Base-by-base conservation (phyloP, 2,797 vertebrate genomes). In the Oophaga sylvatica region DNA sequence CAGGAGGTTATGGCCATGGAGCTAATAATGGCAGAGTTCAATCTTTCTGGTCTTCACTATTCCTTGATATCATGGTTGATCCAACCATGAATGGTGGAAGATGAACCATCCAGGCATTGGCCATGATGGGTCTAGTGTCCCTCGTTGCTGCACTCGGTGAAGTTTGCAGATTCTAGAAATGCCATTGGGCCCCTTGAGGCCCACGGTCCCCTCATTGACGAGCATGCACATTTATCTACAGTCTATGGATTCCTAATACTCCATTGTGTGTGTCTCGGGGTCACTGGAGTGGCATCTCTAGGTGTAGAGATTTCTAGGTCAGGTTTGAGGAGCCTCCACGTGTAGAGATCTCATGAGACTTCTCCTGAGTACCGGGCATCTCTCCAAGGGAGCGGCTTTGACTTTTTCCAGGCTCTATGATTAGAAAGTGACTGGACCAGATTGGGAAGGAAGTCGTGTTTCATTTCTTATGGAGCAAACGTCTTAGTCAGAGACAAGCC, bases 351-450 rank as follows among this genome's bases (percentile, higher is more conserved):
- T 19, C 67, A 73, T 48, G 67, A 73, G 85, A 76, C 68, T 26
- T 80, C 62, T 78, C 8, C 16, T 57, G 22, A 41, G 59, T 26
- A 17, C 57, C 31, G 73, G 88, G 88, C 88, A 56, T 10, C 12
- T 29, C 22, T 86, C 84, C 88, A 89, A 86, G 84, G 88, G 88
- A 86, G 84, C 70, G 62, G 88, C 88, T 29, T 20, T 16, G n/a
- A 65, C 80, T 86, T 68, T 41, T 89, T 89, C 56, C 84, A 86
- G 63, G 73, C 63, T 89, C 88, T 89, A 89, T 89, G 88, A 89
- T 89, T 89, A 89, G 88, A 89, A 89, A 89, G 88, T 89, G 80
- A 89, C 84, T 75, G 84, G 88, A 89, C 88, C 84, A 71, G 88
- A 86, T 77, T 68, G 71, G 87, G 84, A 86, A 89, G 88, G 88